Conservation (phyloP, 1,140 invertebrate genomes). For the Zaprionus ornatus region DNA sequence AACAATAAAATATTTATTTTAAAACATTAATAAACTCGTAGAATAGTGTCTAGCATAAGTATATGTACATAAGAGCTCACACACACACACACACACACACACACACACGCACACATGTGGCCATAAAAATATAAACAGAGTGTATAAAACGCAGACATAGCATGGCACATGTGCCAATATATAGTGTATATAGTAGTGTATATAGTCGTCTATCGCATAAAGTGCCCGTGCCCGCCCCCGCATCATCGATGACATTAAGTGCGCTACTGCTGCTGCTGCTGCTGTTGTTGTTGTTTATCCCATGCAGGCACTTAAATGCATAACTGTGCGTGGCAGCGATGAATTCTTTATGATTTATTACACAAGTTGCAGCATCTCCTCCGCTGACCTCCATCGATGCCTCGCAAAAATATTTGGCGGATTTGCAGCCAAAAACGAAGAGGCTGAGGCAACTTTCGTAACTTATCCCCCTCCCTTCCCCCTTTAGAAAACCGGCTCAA, state of each 20-base stretch:
- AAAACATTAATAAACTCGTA: slow-evolving; percentile 34
- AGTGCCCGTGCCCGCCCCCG: neutral
- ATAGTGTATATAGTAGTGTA: neutral
- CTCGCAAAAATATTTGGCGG: neutral
- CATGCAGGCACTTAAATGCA: neutral
- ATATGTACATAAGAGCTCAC: neutral
- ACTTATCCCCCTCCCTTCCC: neutral
- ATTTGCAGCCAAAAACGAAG: neutral
- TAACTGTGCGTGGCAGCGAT: neutral
- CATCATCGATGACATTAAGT: slow-evolving; percentile 3
- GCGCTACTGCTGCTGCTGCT: neutral
- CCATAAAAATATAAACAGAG: slow-evolving; percentile 6
- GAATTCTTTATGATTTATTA: slow-evolving; percentile 10
- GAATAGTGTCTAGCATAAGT: slow-evolving; percentile 34
- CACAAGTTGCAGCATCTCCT: neutral
- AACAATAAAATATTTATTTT: slow-evolving; percentile 33
- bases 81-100: slow-evolving; percentile 9
- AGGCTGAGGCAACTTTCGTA: neutral
- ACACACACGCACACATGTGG: slow-evolving; percentile 6
- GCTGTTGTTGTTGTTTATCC: neutral
- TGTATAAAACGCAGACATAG: neutral
- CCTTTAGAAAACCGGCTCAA: neutral
- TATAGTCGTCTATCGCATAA: neutral
- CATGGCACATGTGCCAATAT: slow-evolving; percentile 9
- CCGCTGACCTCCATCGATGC: neutral